A percentile compares a stretch with the other conserved stretches of the same genome.
phyloP scores from a whole-genome alignment of 2,113 vertebrate species.

The Cyanocitta stelleri region DNA sequence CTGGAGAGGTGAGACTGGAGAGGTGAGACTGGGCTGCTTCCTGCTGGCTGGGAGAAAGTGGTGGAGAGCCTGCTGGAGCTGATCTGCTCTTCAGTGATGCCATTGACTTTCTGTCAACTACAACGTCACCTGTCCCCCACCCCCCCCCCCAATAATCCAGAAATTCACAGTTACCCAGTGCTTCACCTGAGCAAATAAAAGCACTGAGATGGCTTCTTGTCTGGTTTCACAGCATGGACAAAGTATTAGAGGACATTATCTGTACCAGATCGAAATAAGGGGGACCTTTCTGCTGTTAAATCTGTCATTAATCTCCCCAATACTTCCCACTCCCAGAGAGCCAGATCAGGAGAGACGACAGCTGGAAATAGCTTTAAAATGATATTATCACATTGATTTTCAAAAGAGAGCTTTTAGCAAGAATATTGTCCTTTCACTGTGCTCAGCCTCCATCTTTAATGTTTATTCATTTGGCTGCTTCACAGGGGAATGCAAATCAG shows the following conservation, averaged over 20 bases:
- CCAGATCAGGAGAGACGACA: not conserved
- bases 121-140: not conserved
- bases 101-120: slow-evolving; percentile 56
- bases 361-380: slow-evolving; percentile 43
- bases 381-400: slow-evolving; percentile 56
- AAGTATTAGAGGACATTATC: slow-evolving; percentile 46
- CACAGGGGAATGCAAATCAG: slow-evolving; percentile 14
- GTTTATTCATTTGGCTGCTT: slow-evolving; percentile 21
- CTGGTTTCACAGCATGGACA: slow-evolving; percentile 52
- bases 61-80: not conserved
- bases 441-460: not conserved
- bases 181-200: slow-evolving; percentile 44
- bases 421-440: not conserved
- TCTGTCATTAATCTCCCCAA: slow-evolving; percentile 36
- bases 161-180: not conserved
- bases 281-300: slow-evolving; percentile 20
- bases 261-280: slow-evolving; percentile 30
- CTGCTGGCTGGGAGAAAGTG: not conserved
- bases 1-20: not conserved
- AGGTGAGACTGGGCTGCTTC: not conserved
- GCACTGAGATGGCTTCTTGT: not conserved
- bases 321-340: slow-evolving; percentile 25
- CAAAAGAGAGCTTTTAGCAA: not conserved
- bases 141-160: not conserved
- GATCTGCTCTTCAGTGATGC: rapidly evolving